phyloP scores from a whole-genome alignment of 2,888 invertebrate species.

The Clistopyga incitator region DNA sequence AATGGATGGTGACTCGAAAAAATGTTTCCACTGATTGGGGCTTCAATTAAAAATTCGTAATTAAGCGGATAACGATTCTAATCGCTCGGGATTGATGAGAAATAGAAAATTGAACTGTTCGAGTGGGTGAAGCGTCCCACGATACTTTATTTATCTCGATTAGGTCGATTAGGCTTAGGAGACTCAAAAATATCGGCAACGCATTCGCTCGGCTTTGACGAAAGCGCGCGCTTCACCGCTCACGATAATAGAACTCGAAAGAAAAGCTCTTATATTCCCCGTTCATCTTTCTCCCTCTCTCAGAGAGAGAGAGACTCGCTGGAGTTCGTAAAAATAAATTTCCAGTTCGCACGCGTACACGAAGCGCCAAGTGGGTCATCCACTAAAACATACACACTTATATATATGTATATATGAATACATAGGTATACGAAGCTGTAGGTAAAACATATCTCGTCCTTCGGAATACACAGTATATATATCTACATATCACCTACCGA shows the following conservation, averaged over 20 bases:
- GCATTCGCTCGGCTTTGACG: background rate
- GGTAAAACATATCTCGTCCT: background rate
- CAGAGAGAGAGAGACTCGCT: constrained; percentile 5
- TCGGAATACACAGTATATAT: background rate
- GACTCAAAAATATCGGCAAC: background rate
- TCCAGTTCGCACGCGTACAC: constrained; percentile 17
- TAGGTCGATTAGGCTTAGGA: background rate
- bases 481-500: background rate
- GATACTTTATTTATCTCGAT: background rate
- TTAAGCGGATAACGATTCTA: background rate
- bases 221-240: background rate
- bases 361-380: constrained; percentile 15
- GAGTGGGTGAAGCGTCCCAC: background rate
- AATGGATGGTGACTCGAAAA: no score
- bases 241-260: constrained; percentile 31
- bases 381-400: background rate
- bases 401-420: background rate
- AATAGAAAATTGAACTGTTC: background rate
- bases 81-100: no score
- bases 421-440: background rate
- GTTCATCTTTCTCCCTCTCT: background rate
- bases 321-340: constrained; percentile 32
- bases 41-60: no score
- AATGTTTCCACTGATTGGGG: background rate
- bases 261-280: constrained; percentile 15